Percentiles rank a stretch among this genome's conserved stretches.
Conservation (phyloP, 2,797 vertebrate genomes). For the Hephaestus fuliginosus region DNA sequence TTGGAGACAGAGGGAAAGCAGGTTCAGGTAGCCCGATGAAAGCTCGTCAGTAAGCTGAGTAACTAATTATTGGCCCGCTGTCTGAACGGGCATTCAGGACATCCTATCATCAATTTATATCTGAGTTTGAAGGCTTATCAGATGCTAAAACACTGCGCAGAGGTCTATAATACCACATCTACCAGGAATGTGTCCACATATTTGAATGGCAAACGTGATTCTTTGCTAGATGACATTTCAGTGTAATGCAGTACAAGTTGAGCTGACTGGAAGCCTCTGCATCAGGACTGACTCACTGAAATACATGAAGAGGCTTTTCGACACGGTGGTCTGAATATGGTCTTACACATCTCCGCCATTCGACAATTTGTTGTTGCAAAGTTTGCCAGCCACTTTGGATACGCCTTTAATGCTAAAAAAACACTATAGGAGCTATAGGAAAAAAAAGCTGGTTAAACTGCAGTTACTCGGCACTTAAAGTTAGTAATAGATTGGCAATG, state of each 20-base stretch:
- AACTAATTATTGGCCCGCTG: background rate
- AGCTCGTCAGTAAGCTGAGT: background rate
- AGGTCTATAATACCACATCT: background rate
- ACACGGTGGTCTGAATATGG: constrained; percentile 7
- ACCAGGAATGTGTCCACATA: background rate
- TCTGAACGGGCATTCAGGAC: background rate
- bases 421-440: too few species aligned
- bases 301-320: background rate
- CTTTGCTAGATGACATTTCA: background rate
- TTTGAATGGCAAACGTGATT: background rate
- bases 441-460: background rate
- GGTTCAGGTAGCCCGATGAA: background rate
- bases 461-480: background rate
- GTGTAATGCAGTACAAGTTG: background rate
- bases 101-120: background rate
- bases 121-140: background rate
- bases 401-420: background rate
- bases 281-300: background rate
- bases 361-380: background rate
- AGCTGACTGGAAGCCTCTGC: background rate
- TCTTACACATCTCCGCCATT: background rate
- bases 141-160: background rate
- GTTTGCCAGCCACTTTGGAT: background rate
- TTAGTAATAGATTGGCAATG: constrained; percentile 23
- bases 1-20: background rate